Evolutionary conservation across 2,797 vertebrate genomes (phyloP).

Genomic region (Chiloscyllium punctatum): DNA sequence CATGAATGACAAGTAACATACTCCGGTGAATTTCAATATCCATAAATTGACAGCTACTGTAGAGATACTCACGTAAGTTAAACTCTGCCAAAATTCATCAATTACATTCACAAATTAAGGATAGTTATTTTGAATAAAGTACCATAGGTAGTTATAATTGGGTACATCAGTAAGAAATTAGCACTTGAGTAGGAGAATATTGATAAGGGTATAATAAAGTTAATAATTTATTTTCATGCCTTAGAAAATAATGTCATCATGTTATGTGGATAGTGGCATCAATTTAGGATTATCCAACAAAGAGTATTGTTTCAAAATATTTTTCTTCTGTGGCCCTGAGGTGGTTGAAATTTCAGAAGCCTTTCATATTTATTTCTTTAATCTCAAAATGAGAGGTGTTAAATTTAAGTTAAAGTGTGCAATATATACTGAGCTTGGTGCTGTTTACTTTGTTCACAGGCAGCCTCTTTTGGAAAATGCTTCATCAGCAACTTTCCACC

Average conservation of each 20-base stretch:
- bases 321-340: not conserved
- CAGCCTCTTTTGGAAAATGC: constrained; percentile 91
- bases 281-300: not conserved
- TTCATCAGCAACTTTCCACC: constrained; percentile 85
- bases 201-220: not conserved
- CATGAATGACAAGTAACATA: not conserved
- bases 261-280: not conserved
- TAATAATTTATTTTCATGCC: not conserved
- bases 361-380: not conserved
- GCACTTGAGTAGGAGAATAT: not conserved
- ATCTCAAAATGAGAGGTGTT: not conserved
- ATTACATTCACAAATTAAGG: not conserved
- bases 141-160: not conserved
- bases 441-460: constrained; percentile 53
- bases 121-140: not conserved
- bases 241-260: not conserved
- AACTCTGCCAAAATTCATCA: not conserved
- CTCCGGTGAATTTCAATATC: not conserved
- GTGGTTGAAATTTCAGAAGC: not conserved
- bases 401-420: not conserved
- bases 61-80: not conserved
- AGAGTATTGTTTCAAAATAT: not conserved
- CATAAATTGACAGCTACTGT: not conserved
- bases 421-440: not conserved
- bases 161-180: not conserved